A percentile compares a stretch with the other conserved stretches of the same genome.
phyloP scores from a whole-genome alignment of 2,797 vertebrate species.

The Gorsachius magnificus region DNA sequence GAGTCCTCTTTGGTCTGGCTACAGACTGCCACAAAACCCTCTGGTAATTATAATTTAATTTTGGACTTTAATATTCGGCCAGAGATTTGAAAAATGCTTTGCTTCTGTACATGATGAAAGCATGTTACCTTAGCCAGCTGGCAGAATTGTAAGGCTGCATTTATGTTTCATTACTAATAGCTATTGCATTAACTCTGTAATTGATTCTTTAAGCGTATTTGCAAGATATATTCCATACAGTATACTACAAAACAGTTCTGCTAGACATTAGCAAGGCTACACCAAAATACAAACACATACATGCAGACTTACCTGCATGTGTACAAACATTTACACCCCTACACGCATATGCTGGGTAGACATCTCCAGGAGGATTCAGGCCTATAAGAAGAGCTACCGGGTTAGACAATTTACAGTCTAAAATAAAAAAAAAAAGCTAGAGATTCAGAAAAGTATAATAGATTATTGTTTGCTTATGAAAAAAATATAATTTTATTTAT shows the following conservation, averaged over 20 bases:
- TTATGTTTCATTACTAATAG: constrained; percentile 41
- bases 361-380: neutral
- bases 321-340: neutral
- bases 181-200: constrained; percentile 34
- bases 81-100: constrained; percentile 43
- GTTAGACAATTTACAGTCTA: neutral
- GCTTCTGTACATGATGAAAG: constrained; percentile 44
- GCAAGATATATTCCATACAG: neutral
- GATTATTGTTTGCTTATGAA: neutral
- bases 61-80: constrained; percentile 33
- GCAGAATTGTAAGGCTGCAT: constrained; percentile 37
- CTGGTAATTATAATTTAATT: constrained; percentile 6
- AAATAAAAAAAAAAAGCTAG: neutral
- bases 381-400: neutral
- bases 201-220: constrained; percentile 12
- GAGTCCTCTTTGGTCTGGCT: neutral
- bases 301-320: neutral
- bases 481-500: neutral
- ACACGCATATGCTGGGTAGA: neutral
- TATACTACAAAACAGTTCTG: neutral
- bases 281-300: neutral
- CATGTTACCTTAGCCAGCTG: constrained; percentile 54
- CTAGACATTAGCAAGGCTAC: neutral
- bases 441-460: neutral
- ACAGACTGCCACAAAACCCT: neutral